These are phyloP conservation scores for Cynopterus brachyotis DNA, from an alignment of 2,113 vertebrate genomes.

Conservation along the genomic window DNA sequence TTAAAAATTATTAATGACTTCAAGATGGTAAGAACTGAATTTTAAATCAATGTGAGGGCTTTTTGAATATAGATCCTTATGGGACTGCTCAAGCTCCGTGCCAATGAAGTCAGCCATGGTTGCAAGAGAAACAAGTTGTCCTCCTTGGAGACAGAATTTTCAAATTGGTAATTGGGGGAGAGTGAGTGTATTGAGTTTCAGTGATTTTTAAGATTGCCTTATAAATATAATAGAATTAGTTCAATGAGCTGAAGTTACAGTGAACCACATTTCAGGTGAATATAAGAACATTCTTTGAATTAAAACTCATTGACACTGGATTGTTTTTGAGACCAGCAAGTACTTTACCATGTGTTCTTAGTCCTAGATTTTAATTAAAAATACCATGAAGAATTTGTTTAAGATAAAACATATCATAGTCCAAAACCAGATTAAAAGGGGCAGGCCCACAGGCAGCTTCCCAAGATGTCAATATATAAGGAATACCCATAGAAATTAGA, in stretches of 20 bases:
- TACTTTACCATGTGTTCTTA: background rate
- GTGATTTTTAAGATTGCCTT: background rate
- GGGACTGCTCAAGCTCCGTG: background rate
- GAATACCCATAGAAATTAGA: background rate
- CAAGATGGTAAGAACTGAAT: background rate
- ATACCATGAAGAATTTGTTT: background rate
- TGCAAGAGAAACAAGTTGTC: background rate
- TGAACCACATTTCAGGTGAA: background rate
- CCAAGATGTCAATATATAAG: background rate
- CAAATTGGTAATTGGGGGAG: rapidly evolving
- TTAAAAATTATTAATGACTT: background rate
- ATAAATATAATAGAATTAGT: background rate
- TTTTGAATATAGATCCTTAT: background rate
- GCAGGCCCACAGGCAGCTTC: background rate
- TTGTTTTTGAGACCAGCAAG: background rate
- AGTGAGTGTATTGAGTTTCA: background rate
- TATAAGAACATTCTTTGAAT: background rate
- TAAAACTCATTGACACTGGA: background rate
- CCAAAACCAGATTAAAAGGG: background rate
- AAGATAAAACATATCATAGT: background rate
- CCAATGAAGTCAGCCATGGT: background rate
- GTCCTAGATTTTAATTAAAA: background rate
- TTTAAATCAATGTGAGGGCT: background rate
- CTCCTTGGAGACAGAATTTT: background rate
- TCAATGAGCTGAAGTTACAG: background rate